Base-by-base conservation (phyloP, 2,888 invertebrate species). In the Cryptus armator region DNA sequence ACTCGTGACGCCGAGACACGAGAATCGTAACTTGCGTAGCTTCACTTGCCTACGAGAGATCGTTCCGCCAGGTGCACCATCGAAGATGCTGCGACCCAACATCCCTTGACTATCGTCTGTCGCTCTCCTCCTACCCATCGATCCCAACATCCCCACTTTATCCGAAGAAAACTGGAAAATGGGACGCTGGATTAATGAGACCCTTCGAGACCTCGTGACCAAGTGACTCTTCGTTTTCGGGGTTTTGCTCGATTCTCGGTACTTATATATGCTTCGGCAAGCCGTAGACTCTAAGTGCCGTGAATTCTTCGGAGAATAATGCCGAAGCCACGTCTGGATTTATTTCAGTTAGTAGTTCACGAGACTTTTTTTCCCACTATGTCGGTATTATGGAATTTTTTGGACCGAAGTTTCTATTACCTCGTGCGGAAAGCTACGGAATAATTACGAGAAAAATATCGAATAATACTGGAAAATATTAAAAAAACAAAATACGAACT, bases 1-100 rank as follows among this genome's bases (percentile, higher is more conserved):
- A 93, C 93, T 92, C 88, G 91, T 89, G 92, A 92, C 90, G 92
- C 90, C 90, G 90, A 92, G 87, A 86, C 82, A 87, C 90, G 82
- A 88, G 83, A 79, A 85, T 84, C 86, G 86, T 86, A 85, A 77
- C 86, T 84, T 85, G 66, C 79, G 64, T 82, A 62, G 74, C 62
- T 62, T 62, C 74, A 16, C 29, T 43, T 43, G 48, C 74, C 48
- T 44, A 59, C 19, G 56, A 16, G 9, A 10, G 56, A 46, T 12
- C 32, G 46, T 62, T 74, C 14, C 62, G 62, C 74, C 56, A 74
- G 74, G 62, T 74, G 74, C 59, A 74, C 29, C 37, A 10, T 56
- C 46, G 32, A 46, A 29, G 62, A 74, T 74, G 74, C 59, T 48
- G 74, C 9, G 46, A 74, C 74, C 12, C 53, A 32, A 51, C 43